These are phyloP conservation scores for Sylvilagus floridanus DNA, from an alignment of 2,797 vertebrate genomes.

Conservation along the genomic window DNA sequence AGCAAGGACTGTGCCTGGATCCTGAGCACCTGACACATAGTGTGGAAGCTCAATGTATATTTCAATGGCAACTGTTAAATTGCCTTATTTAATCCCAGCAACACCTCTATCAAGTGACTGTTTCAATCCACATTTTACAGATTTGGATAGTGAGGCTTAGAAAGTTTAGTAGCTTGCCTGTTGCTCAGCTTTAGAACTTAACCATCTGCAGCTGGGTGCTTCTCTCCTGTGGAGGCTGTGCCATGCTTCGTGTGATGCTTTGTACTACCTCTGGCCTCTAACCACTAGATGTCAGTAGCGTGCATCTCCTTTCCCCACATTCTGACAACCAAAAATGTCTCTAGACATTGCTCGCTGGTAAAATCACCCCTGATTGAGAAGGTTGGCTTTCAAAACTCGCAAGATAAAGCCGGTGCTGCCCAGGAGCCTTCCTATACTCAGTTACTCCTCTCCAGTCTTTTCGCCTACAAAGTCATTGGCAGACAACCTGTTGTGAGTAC, in stretches of 20 bases:
- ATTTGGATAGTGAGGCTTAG: background rate
- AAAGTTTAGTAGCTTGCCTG: background rate
- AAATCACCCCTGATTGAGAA: slow-evolving; percentile 13
- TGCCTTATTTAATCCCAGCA: background rate
- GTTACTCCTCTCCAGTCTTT: slow-evolving; percentile 13
- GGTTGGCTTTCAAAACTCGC: background rate
- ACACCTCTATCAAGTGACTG: background rate
- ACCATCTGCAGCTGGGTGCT: background rate
- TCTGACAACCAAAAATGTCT: slow-evolving; percentile 39
- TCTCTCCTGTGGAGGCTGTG: background rate
- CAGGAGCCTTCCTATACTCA: background rate
- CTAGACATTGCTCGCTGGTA: background rate
- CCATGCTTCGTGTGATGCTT: background rate
- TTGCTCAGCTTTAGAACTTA: background rate
- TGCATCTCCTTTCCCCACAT: background rate
- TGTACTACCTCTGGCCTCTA: background rate
- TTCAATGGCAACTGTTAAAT: slow-evolving; percentile 31
- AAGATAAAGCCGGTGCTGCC: background rate
- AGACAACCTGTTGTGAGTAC: background rate
- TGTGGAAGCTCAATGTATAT: background rate
- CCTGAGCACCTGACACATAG: background rate
- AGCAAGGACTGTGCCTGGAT: slow-evolving; percentile 18
- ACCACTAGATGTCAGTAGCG: slow-evolving; percentile 17
- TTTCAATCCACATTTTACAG: slow-evolving; percentile 24
- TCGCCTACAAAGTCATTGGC: background rate